These are phyloP conservation scores for Loris lydekkerianus DNA, from an alignment of 2,797 vertebrate species.

Conservation along the genomic window DNA sequence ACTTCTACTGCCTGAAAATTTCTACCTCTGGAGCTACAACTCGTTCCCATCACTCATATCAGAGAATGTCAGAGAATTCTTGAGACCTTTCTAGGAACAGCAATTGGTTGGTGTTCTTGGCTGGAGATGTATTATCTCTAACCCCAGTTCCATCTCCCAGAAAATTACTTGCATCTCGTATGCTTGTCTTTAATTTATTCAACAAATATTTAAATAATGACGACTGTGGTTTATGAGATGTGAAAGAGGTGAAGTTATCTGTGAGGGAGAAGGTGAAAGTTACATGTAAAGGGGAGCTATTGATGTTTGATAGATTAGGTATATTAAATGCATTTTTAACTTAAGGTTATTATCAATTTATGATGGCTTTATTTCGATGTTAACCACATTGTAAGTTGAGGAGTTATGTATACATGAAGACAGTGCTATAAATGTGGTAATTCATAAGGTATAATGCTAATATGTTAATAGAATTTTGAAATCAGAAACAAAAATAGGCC, in stretches of 20 bases:
- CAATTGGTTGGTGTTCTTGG: neutral
- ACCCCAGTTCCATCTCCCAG: neutral
- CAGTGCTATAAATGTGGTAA: constrained; percentile 43
- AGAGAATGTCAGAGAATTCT: neutral
- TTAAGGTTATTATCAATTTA: neutral
- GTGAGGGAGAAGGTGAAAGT: neutral
- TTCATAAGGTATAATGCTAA: constrained; percentile 43
- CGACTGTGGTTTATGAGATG: neutral
- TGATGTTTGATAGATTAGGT: neutral
- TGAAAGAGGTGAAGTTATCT: neutral
- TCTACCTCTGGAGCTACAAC: neutral
- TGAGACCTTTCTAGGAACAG: neutral
- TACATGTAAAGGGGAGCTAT: neutral
- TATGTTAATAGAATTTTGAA: constrained; percentile 39
- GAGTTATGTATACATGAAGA: neutral
- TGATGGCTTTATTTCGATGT: neutral
- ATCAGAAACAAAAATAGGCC: neutral
- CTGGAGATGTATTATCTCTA: neutral
- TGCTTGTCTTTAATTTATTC: neutral
- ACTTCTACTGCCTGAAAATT: neutral
- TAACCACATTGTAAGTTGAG: neutral
- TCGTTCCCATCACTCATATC: neutral
- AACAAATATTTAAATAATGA: constrained; percentile 2
- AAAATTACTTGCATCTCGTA: neutral
- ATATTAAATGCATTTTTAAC: neutral